A percentile compares a stretch with the other conserved stretches of the same genome.
Conservation (phyloP, 1,140 invertebrate species). For the Bicyclus anynana region DNA sequence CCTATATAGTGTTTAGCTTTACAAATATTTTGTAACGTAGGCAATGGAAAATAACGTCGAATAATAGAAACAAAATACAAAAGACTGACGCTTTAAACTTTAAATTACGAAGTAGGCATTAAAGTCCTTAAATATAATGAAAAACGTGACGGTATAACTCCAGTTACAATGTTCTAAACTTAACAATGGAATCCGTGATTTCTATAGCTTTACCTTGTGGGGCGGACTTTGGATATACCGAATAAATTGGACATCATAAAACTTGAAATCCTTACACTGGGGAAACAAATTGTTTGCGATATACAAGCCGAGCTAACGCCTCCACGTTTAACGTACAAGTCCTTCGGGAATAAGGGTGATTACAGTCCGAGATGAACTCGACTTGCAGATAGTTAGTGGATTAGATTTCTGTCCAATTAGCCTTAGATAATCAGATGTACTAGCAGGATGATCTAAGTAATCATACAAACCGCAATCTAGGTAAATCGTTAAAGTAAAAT, state of each 20-base stretch:
- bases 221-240: not conserved
- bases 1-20: too few species aligned
- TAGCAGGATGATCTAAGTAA: not conserved
- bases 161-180: not conserved
- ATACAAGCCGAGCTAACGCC: not conserved
- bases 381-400: not conserved
- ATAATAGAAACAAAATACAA: too few species aligned
- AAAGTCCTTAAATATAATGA: not conserved
- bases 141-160: not conserved
- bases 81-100: too few species aligned
- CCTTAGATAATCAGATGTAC: not conserved
- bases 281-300: conserved; percentile 1
- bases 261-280: not conserved
- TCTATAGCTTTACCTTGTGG: not conserved
- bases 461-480: too few species aligned
- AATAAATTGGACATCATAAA: conserved; percentile 6
- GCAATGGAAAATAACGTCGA: too few species aligned
- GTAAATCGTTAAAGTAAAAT: too few species aligned
- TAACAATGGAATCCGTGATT: conserved; percentile 1
- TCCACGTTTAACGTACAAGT: conserved; percentile 2
- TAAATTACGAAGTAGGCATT: too few species aligned
- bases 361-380: not conserved
- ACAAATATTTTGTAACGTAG: too few species aligned
- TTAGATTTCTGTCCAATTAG: not conserved
- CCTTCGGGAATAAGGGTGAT: conserved; percentile 4